Evolutionary conservation across 2,797 vertebrate genomes (phyloP).

Genomic region (Macropus fuliginosus): DNA sequence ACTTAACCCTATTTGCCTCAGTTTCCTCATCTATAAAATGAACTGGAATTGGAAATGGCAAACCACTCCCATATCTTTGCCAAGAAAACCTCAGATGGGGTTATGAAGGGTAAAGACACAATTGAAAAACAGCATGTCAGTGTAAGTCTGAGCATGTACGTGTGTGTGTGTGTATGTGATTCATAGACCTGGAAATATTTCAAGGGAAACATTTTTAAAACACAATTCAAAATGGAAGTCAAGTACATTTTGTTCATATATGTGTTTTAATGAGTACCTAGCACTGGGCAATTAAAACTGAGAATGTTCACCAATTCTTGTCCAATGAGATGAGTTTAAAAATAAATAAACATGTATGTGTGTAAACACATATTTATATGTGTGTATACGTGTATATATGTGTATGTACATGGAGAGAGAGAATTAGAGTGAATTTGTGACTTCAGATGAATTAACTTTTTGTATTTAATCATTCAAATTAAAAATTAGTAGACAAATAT

Average conservation of each 20-base stretch:
- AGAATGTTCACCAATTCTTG: background rate
- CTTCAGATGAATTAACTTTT: background rate
- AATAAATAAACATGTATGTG: background rate
- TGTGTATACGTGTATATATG: background rate
- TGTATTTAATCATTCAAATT: background rate
- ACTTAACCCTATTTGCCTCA: background rate
- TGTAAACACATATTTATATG: too few species aligned
- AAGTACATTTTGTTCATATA: slow-evolving; percentile 16
- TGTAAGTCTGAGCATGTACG: too few species aligned
- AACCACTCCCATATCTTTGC: background rate
- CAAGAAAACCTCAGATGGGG: background rate
- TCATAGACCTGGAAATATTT: slow-evolving; percentile 56
- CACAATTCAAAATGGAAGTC: slow-evolving; percentile 36
- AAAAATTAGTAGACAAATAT: too few species aligned
- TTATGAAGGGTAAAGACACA: background rate
- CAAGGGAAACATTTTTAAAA: slow-evolving; percentile 61
- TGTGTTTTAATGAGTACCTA: background rate
- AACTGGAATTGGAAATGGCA: background rate
- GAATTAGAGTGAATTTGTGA: background rate
- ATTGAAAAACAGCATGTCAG: background rate
- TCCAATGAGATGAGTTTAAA: background rate
- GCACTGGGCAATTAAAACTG: background rate
- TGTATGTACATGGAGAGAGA: too few species aligned
- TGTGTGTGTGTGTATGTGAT: background rate
- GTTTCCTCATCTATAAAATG: background rate